Conservation (phyloP, 2,888 invertebrate species). For the Sesia apiformis region DNA sequence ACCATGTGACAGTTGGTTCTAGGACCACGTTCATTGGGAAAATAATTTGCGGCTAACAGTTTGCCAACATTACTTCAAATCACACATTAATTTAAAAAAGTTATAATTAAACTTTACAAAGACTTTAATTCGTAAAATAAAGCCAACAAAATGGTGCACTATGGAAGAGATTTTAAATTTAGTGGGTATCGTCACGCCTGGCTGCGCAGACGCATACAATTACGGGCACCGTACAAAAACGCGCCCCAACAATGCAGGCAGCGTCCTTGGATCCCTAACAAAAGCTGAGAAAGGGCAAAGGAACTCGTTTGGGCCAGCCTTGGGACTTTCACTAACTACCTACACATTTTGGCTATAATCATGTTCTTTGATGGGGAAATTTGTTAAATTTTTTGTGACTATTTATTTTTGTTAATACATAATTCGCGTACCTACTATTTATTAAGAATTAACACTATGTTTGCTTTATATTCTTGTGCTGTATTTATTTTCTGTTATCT, state of each 20-base stretch:
- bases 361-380: too few relatives aligned
- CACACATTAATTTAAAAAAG: background rate
- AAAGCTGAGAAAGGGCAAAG: conserved; percentile 72
- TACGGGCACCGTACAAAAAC: conserved; percentile 58
- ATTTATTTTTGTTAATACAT: too few relatives aligned
- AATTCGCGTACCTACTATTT: too few relatives aligned
- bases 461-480: too few relatives aligned
- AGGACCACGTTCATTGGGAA: too few relatives aligned
- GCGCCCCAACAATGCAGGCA: conserved; percentile 57
- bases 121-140: too few relatives aligned
- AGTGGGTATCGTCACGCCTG: conserved; percentile 49
- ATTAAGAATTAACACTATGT: too few relatives aligned
- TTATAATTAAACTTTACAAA: conserved; percentile 1
- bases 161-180: conserved; percentile 40
- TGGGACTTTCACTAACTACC: conserved; percentile 70
- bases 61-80: too few relatives aligned
- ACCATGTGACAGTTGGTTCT: too few relatives aligned
- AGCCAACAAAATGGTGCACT: conserved; percentile 28
- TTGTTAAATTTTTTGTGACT: too few relatives aligned
- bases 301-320: conserved; percentile 67
- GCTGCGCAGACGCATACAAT: conserved; percentile 66
- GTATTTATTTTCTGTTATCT: too few relatives aligned
- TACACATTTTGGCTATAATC: conserved; percentile 25
- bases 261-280: conserved; percentile 70
- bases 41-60: too few relatives aligned